A percentile compares a stretch with the other conserved stretches of the same genome.
Conservation (phyloP, 2,113 vertebrate species). For the Colius striatus region DNA sequence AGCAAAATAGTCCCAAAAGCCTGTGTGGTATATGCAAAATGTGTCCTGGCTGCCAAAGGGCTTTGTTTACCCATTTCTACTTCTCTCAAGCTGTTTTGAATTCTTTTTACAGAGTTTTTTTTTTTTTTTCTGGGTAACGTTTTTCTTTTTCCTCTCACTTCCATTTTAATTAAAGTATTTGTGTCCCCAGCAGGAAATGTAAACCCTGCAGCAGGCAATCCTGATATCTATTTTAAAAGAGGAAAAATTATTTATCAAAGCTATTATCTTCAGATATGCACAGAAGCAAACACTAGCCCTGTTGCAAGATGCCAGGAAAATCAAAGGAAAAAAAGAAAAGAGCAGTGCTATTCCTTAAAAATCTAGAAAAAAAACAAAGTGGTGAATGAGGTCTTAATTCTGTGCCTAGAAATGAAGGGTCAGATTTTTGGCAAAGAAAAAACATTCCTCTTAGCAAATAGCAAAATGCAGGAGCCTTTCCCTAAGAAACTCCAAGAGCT, state of each 20-base stretch:
- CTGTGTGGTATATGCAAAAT: not conserved
- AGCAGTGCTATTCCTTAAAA: not conserved
- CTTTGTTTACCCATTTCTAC: not conserved
- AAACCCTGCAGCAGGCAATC: slow-evolving; percentile 67
- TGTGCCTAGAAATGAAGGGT: not conserved
- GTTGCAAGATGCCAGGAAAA: not conserved
- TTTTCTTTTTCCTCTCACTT: not conserved
- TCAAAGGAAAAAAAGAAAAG: not conserved
- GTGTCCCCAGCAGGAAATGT: slow-evolving; percentile 72
- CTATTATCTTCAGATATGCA: slow-evolving; percentile 69
- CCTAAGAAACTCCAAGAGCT: not conserved
- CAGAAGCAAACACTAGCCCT: slow-evolving; percentile 30
- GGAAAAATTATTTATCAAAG: slow-evolving; percentile 63
- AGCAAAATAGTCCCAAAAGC: not conserved
- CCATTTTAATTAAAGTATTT: slow-evolving; percentile 64
- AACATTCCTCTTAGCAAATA: not conserved
- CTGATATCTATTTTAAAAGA: slow-evolving; percentile 60
- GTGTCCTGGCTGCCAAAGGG: not conserved
- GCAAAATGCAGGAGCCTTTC: not conserved
- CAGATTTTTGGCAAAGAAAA: not conserved
- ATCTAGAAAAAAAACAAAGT: not conserved
- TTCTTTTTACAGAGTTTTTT: slow-evolving; percentile 14
- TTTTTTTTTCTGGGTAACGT: not conserved
- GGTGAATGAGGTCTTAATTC: not conserved
- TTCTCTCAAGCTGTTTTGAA: not conserved